Evolutionary conservation across 2,888 invertebrate genomes (phyloP).

Genomic region (Drosophila recens): DNA sequence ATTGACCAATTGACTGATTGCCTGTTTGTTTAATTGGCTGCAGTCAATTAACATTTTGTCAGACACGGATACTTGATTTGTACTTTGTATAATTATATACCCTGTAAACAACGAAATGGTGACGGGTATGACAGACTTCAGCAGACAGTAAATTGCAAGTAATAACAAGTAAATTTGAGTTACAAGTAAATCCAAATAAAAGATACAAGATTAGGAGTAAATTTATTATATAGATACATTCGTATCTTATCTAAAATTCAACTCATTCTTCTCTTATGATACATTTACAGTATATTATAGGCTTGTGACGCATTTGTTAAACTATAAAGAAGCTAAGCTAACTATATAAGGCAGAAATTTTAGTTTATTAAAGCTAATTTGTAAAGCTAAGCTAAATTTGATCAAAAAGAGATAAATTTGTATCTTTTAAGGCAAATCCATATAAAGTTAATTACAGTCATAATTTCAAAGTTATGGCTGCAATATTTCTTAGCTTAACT

Average conservation of each 20-base stretch:
- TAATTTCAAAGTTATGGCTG: background rate
- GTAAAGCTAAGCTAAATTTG: background rate
- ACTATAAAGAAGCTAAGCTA: background rate
- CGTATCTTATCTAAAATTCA: background rate
- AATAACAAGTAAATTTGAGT: background rate
- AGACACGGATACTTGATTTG: conserved; percentile 47
- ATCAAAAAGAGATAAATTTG: background rate
- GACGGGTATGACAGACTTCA: background rate
- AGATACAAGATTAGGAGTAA: background rate
- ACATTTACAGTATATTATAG: background rate
- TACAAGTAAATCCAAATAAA: background rate
- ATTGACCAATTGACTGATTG: conserved; percentile 45
- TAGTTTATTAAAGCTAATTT: background rate
- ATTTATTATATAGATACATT: background rate
- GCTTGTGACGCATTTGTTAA: background rate
- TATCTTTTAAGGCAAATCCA: background rate
- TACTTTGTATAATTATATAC: conserved; percentile 27
- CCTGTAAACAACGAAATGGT: background rate
- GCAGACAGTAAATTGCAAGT: background rate
- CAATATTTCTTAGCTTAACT: background rate
- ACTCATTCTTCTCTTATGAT: background rate
- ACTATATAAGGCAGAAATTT: background rate
- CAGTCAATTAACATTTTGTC: conserved; percentile 43
- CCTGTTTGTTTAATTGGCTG: conserved; percentile 45
- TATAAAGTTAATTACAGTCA: conserved; percentile 5